Conservation (phyloP, 2,797 vertebrate species). For the Glossophaga mutica region DNA sequence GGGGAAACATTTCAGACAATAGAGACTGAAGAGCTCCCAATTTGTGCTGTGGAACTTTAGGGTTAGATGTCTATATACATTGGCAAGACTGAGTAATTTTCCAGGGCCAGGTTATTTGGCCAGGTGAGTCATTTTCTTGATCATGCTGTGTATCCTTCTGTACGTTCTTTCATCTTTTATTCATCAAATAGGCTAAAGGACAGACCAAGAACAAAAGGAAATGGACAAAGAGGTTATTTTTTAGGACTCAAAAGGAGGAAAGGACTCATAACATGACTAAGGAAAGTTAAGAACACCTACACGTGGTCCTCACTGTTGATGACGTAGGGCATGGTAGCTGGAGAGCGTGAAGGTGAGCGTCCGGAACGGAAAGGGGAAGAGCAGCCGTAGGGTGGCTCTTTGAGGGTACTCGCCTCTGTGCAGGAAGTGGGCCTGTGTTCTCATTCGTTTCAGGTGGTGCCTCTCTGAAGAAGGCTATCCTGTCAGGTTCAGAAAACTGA, state of each 20-base stretch:
- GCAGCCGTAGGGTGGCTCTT: neutral
- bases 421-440: neutral
- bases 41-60: conserved; percentile 24
- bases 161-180: conserved; percentile 34
- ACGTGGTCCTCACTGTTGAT: neutral
- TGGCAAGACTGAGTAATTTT: conserved; percentile 58
- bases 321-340: neutral
- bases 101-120: conserved; percentile 44
- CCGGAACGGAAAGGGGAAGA: neutral
- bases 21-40: neutral
- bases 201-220: neutral
- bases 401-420: neutral
- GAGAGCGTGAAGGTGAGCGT: neutral
- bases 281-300: neutral
- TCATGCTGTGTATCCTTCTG: conserved; percentile 71
- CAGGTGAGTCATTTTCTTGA: conserved; percentile 56
- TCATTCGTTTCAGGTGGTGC: neutral
- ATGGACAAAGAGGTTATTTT: neutral
- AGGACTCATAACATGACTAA: neutral
- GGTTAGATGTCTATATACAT: conserved; percentile 3
- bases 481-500: neutral
- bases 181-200: conserved; percentile 6
- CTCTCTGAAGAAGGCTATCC: neutral
- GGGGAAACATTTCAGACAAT: neutral
- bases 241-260: neutral